A percentile compares a stretch with the other conserved stretches of the same genome.
These are phyloP conservation scores for Archips crataeganus DNA, from an alignment of 2,888 invertebrate species.

Conservation along the genomic window DNA sequence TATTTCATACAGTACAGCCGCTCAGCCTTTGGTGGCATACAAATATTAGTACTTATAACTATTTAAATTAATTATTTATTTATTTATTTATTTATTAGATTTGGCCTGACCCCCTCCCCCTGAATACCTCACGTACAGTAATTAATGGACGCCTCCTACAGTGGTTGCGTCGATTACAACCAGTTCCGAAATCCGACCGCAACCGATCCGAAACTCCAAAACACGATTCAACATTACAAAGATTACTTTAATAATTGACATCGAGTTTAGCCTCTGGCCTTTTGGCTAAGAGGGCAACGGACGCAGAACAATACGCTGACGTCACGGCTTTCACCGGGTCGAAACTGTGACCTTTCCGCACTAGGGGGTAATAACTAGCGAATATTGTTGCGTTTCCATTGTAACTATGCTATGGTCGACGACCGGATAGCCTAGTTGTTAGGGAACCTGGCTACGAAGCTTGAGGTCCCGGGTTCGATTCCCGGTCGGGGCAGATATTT, in stretches of 20 bases:
- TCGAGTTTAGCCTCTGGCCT: constrained; percentile 22
- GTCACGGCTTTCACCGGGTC: constrained; percentile 43
- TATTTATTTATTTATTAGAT: too few relatives aligned
- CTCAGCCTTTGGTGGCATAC: too few relatives aligned
- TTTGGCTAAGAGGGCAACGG: constrained; percentile 20
- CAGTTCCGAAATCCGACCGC: too few relatives aligned
- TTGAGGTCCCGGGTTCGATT: too few relatives aligned
- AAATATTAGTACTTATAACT: too few relatives aligned
- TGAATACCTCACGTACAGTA: too few relatives aligned
- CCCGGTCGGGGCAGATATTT: too few relatives aligned
- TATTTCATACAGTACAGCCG: too few relatives aligned
- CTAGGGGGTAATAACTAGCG: constrained; percentile 4
- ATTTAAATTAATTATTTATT: too few relatives aligned
- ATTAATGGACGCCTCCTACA: not conserved
- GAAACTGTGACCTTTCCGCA: constrained; percentile 45
- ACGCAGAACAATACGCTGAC: constrained; percentile 24
- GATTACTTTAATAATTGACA: constrained; percentile 26
- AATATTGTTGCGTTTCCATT: constrained; percentile 10
- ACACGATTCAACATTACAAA: constrained; percentile 13
- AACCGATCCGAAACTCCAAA: not conserved
- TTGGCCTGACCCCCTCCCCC: too few relatives aligned
- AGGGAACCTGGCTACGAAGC: too few relatives aligned
- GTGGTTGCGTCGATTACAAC: not conserved
- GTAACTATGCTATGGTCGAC: not conserved
- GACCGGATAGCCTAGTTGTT: too few relatives aligned